Percentiles rank a stretch among this genome's conserved stretches.
Conservation (phyloP, 2,888 invertebrate species). For the Carterocephalus palaemon region DNA sequence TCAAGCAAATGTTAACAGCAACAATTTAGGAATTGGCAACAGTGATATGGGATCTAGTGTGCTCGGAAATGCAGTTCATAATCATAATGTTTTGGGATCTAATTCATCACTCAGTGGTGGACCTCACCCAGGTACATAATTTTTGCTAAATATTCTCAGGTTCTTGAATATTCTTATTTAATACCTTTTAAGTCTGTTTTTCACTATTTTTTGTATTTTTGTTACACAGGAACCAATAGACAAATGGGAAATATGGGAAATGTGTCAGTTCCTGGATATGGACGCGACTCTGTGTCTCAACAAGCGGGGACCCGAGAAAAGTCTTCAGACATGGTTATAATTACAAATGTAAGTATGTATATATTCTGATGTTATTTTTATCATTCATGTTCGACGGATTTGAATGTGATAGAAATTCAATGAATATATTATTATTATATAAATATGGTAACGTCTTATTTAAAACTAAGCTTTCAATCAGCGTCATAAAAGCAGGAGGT, state of each 20-base stretch:
- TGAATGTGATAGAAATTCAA: too few relatives aligned
- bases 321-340: conserved; percentile 68
- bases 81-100: conserved; percentile 49
- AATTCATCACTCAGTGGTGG: conserved; percentile 56
- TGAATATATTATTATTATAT: too few relatives aligned
- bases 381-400: too few relatives aligned
- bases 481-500: too few relatives aligned
- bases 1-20: conserved; percentile 47
- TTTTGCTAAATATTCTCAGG: not conserved
- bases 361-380: too few relatives aligned
- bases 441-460: too few relatives aligned
- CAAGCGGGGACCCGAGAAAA: conserved; percentile 52
- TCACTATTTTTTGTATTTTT: not conserved
- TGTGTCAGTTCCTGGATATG: conserved; percentile 44
- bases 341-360: conserved; percentile 62
- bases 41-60: conserved; percentile 40
- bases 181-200: conserved; percentile 3
- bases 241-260: conserved; percentile 48
- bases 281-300: conserved; percentile 49
- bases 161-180: not conserved
- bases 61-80: conserved; percentile 38
- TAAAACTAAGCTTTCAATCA: too few relatives aligned
- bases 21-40: conserved; percentile 47
- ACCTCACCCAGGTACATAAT: conserved; percentile 55
- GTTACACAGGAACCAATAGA: conserved; percentile 46